A percentile compares a stretch with the other conserved stretches of the same genome.
Evolutionary conservation across 2,797 vertebrate genomes (phyloP).

Genomic region (Craterocephalus amniculus): DNA sequence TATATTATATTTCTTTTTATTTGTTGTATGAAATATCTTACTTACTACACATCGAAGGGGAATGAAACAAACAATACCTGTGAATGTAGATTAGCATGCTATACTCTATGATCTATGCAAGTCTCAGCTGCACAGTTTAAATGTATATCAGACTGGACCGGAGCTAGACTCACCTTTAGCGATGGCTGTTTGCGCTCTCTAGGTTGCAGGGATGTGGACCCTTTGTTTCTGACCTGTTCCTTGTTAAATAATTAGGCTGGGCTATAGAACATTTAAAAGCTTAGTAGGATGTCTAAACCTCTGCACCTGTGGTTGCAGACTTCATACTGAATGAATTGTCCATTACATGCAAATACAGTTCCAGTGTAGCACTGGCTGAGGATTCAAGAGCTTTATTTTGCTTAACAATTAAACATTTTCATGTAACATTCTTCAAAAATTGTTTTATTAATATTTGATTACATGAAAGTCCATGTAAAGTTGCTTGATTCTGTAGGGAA

Average conservation of each 20-base stretch:
- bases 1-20: slow-evolving; percentile 49
- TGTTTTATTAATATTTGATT: not conserved
- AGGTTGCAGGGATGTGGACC: not conserved
- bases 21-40: slow-evolving; percentile 36
- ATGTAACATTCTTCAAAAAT: not conserved
- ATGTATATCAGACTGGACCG: not conserved
- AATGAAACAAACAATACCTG: slow-evolving; percentile 35
- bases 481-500: not conserved
- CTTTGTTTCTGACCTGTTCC: not conserved
- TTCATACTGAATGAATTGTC: not conserved
- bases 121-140: not conserved
- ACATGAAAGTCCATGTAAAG: not conserved
- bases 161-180: not conserved
- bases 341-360: not conserved
- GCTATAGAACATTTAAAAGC: not conserved
- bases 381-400: not conserved
- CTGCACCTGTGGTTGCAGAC: no score
- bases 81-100: slow-evolving; percentile 39
- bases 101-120: slow-evolving; percentile 27
- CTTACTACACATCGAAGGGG: slow-evolving; percentile 29
- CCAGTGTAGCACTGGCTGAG: not conserved
- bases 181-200: not conserved
- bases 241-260: no score
- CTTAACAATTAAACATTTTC: not conserved
- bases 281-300: not conserved